Conservation (phyloP, 2,888 invertebrate species). For the Leucoma salicis region DNA sequence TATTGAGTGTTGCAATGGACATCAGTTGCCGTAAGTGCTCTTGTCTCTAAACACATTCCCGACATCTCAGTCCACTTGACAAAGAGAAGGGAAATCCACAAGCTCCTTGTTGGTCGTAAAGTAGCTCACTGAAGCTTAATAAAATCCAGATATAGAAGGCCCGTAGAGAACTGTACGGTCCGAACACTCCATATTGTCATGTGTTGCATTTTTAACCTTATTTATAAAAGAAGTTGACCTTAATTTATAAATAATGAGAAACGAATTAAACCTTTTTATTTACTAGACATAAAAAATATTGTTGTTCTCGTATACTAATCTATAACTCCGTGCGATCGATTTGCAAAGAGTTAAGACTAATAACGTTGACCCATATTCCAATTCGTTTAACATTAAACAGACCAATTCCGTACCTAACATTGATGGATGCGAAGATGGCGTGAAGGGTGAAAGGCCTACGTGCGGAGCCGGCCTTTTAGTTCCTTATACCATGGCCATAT, state of each 20-base stretch:
- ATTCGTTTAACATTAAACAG: constrained; percentile 3
- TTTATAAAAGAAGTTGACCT: no score
- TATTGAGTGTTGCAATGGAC: constrained; percentile 46
- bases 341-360: background rate
- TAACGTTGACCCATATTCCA: background rate
- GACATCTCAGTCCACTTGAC: constrained; percentile 53
- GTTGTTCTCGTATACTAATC: no score
- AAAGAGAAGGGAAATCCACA: constrained; percentile 64
- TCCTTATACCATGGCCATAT: constrained; percentile 2
- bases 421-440: constrained; percentile 4
- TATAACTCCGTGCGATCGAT: no score
- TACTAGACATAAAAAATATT: no score
- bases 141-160: constrained; percentile 31
- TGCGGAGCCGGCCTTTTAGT: background rate
- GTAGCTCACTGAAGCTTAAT: constrained; percentile 52
- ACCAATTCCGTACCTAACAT: constrained; percentile 1
- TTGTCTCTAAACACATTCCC: constrained; percentile 56
- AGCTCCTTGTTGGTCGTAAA: constrained; percentile 53
- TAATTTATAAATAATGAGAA: no score
- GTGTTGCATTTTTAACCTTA: constrained; percentile 11
- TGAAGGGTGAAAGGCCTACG: constrained; percentile 3
- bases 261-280: no score
- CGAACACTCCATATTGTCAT: constrained; percentile 10
- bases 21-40: constrained; percentile 52
- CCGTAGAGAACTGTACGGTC: constrained; percentile 14